Evolutionary conservation across 1,140 invertebrate genomes (phyloP).

Genomic region (Zaprionus ornatus): DNA sequence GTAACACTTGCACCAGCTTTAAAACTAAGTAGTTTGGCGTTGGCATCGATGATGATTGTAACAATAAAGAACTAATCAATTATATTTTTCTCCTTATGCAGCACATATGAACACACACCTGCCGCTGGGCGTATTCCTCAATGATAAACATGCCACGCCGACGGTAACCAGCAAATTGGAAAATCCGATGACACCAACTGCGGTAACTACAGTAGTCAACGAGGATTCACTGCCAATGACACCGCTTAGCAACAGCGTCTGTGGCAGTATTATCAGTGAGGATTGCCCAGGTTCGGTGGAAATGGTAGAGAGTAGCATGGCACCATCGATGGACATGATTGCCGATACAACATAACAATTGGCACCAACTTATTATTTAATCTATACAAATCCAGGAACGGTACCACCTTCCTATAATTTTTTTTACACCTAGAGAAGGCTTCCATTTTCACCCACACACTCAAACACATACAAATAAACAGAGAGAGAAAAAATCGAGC

Average conservation of each 20-base stretch:
- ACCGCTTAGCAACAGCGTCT: constrained; percentile 34
- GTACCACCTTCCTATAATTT: constrained; percentile 47
- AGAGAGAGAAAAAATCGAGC: constrained; percentile 46
- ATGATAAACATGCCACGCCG: constrained; percentile 52
- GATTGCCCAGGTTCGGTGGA: constrained; percentile 60
- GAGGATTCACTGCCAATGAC: constrained; percentile 40
- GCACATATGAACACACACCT: constrained; percentile 71
- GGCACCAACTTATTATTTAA: constrained; percentile 60
- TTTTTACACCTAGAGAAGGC: constrained; percentile 49
- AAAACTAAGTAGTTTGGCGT: constrained; percentile 12
- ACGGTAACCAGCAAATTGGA: constrained; percentile 20
- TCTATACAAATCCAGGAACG: constrained; percentile 51
- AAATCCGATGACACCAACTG: constrained; percentile 8
- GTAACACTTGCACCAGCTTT: constrained; percentile 47
- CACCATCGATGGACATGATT: constrained; percentile 47
- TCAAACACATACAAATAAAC: neutral
- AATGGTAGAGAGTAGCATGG: constrained; percentile 58
- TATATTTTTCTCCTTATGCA: constrained; percentile 17
- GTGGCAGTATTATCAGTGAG: constrained; percentile 25
- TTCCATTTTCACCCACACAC: constrained; percentile 44
- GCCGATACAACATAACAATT: constrained; percentile 60
- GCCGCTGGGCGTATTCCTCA: constrained; percentile 61
- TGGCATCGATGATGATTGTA: neutral
- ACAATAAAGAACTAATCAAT: constrained; percentile 9
- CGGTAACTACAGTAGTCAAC: neutral